Percentiles rank a stretch among this genome's conserved stretches.
phyloP scores from a whole-genome alignment of 2,113 vertebrate species.

The Lycaon pictus region DNA sequence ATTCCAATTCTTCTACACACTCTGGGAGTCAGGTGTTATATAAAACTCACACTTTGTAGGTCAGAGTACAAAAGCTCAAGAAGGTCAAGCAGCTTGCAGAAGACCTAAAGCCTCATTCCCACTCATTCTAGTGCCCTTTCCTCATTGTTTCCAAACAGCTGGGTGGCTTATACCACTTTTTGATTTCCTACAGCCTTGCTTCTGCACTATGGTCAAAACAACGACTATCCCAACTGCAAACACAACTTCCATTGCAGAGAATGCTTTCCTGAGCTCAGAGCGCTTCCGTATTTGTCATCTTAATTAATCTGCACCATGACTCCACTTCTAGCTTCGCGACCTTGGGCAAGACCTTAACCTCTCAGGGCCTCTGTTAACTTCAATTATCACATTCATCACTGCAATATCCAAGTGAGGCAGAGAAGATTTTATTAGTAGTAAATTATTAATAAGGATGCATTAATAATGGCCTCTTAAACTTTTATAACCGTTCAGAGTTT shows the following conservation, averaged over 20 bases:
- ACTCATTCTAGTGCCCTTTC: background rate
- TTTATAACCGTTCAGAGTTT: constrained; percentile 74
- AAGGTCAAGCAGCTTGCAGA: background rate
- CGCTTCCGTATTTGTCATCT: background rate
- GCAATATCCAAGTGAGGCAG: constrained; percentile 43
- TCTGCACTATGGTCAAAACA: background rate
- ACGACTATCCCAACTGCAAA: background rate
- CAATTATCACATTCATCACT: constrained; percentile 64
- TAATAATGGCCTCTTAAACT: constrained; percentile 77
- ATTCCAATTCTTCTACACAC: background rate
- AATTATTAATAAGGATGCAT: constrained; percentile 78
- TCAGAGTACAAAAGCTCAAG: background rate
- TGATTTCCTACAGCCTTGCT: background rate
- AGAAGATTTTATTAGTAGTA: constrained; percentile 72
- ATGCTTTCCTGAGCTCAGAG: background rate
- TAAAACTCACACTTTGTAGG: background rate
- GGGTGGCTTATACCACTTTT: background rate
- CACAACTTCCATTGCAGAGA: background rate
- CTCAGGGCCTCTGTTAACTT: background rate
- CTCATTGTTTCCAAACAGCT: background rate
- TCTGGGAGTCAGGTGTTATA: background rate
- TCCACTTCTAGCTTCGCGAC: background rate
- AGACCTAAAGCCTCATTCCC: background rate
- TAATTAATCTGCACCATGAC: background rate
- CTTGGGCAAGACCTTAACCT: constrained; percentile 59